Percentiles rank a stretch among this genome's conserved stretches.
phyloP scores from a whole-genome alignment of 2,797 vertebrate species.

The Chrosomus eos region DNA sequence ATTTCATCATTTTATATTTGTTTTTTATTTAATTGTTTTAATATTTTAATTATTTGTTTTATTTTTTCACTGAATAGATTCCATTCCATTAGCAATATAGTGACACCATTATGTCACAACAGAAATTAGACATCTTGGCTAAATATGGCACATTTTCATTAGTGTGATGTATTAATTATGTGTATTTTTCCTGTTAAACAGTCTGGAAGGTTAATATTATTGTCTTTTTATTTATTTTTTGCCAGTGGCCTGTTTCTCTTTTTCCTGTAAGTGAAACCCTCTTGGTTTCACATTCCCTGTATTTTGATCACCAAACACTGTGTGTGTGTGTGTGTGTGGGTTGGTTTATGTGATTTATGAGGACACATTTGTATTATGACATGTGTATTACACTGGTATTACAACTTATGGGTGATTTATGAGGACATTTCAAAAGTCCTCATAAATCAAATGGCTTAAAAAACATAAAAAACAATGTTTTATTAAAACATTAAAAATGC shows the following conservation, averaged over 20 bases:
- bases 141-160: not conserved
- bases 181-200: not conserved
- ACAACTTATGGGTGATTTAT: no score
- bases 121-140: not conserved
- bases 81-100: slow-evolving; percentile 59
- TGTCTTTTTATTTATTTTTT: not conserved
- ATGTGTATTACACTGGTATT: no score
- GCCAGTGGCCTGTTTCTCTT: not conserved
- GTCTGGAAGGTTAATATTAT: not conserved
- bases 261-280: not conserved
- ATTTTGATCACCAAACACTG: not conserved
- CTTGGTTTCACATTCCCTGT: not conserved
- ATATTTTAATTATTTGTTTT: not conserved
- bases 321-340: no score
- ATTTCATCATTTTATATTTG: not conserved
- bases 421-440: no score
- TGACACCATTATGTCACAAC: not conserved
- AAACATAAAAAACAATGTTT: not conserved
- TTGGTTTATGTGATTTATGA: not conserved
- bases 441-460: no score
- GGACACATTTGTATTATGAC: no score
- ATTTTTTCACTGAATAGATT: slow-evolving; percentile 50
- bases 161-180: not conserved
- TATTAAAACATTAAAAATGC: no score
- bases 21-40: no score